Percentiles rank a stretch among this genome's conserved stretches.
Evolutionary conservation across 2,888 invertebrate genomes (phyloP).

Genomic region (Polymixis lichenea): DNA sequence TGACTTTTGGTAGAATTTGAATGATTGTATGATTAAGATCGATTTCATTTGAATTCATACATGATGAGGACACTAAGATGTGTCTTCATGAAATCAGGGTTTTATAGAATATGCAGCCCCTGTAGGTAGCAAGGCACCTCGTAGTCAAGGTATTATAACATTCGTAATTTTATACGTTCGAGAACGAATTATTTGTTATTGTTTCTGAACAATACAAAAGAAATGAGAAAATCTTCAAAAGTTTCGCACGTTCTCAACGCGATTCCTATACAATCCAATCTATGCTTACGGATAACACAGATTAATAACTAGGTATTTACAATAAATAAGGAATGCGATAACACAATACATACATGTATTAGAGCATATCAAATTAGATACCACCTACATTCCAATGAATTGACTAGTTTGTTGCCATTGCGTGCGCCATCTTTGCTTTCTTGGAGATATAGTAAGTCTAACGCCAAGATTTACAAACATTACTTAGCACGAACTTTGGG

Average conservation of each 20-base stretch:
- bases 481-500: too few species aligned
- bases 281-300: constrained; percentile 17
- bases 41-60: neutral
- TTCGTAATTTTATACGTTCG: too few species aligned
- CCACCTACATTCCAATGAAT: constrained; percentile 9
- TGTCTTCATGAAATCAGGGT: neutral
- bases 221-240: neutral
- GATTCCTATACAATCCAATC: constrained; percentile 16
- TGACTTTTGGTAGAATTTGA: neutral
- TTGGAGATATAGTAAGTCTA: neutral
- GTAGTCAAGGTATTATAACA: neutral
- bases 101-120: neutral
- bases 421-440: neutral
- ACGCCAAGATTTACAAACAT: too few species aligned
- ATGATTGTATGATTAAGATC: neutral
- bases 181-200: neutral
- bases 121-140: neutral
- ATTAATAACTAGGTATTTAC: constrained; percentile 17
- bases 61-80: too few species aligned
- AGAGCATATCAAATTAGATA: constrained; percentile 27
- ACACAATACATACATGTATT: constrained; percentile 1
- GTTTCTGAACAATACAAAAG: neutral
- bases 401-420: constrained; percentile 7
- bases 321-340: constrained; percentile 28
- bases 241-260: neutral